Percentiles rank a stretch among this genome's conserved stretches.
phyloP scores from a whole-genome alignment of 1,140 invertebrate species.

The Platyscapa corneri region DNA sequence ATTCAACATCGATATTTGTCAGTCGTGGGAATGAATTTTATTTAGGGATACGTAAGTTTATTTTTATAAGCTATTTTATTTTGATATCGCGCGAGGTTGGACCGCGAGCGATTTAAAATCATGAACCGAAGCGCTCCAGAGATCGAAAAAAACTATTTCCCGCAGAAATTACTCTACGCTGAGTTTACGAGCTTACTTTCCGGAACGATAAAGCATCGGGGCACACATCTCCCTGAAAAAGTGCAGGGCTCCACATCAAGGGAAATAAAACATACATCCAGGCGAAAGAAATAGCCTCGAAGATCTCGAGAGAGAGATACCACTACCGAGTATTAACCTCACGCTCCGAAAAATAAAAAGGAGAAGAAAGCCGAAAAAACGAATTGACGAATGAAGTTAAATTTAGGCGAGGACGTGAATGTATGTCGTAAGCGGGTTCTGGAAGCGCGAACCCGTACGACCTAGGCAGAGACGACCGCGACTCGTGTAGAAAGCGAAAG shows the following conservation, averaged over 20 bases:
- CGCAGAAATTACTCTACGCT: neutral
- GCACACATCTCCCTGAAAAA: conserved; percentile 11
- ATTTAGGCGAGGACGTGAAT: conserved; percentile 25
- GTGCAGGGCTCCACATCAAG: neutral
- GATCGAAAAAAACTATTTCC: neutral
- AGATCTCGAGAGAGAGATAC: neutral
- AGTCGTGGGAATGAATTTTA: no score
- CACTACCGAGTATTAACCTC: conserved; percentile 25
- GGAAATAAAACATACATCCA: conserved; percentile 3
- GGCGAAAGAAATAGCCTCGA: neutral
- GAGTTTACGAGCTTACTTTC: conserved; percentile 15
- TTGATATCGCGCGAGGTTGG: no score
- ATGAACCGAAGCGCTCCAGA: neutral
- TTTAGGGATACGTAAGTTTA: no score
- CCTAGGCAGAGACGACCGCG: neutral
- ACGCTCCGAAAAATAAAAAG: conserved; percentile 20
- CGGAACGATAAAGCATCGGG: conserved; percentile 18
- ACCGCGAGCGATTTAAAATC: no score
- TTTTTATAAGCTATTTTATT: no score
- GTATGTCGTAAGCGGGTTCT: conserved; percentile 31
- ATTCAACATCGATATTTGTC: no score
- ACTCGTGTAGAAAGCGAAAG: conserved; percentile 2
- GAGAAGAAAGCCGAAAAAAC: conserved; percentile 12
- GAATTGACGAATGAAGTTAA: conserved; percentile 35
- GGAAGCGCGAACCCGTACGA: neutral